Base-by-base conservation (phyloP, 2,113 vertebrate genomes). In the Leucoraja erinaceus region DNA sequence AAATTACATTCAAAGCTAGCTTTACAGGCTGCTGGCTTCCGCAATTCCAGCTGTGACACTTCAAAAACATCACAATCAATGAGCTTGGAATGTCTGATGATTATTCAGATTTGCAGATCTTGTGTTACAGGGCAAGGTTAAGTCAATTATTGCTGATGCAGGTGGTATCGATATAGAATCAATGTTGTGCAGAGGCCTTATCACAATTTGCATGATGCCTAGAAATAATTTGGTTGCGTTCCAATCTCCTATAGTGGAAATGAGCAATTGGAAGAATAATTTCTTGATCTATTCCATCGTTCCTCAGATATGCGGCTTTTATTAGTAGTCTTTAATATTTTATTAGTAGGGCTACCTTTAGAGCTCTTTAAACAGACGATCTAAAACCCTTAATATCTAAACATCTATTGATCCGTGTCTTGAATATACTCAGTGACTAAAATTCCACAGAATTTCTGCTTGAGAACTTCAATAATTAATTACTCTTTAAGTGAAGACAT, bases 71-170 rank as follows among this genome's bases (percentile, higher is more conserved):
- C 54, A 86, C 16, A n/a, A 86, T 11, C 83, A 86, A 61, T 86
- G 12, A 31, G 28, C 11, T n/a, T 61, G 5, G 56, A 63, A 63
- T 86, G 83, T n/a, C 83, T 61, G 83, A 63, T 86, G 31, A 59
- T 63, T 31, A 86, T 86, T 86, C 56, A 86, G 31, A 61, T 86
- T 12, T 12, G 25, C 56, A 31, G 25, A 86, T 63, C 83, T 84
- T 84, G 56, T 86, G 28, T 63, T 86, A 86, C 83, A 6, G 28
- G 28, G 59, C 83, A 86, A 86, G 56, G 83, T 86, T 59, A 86
- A 28, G 28, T 61, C 59, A 59, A 25, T 86, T n/a, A 31, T 63
- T 63, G 56, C 56, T 61, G 83, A 86, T 61, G 83, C 11, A 86
- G n/a, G 83, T 59, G 16, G 56, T 63, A 28, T 86, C 54, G n/a